A percentile compares a stretch with the other conserved stretches of the same genome.
These are phyloP conservation scores for Phaethornis superciliosus DNA, from an alignment of 2,113 vertebrate genomes.

Conservation along the genomic window DNA sequence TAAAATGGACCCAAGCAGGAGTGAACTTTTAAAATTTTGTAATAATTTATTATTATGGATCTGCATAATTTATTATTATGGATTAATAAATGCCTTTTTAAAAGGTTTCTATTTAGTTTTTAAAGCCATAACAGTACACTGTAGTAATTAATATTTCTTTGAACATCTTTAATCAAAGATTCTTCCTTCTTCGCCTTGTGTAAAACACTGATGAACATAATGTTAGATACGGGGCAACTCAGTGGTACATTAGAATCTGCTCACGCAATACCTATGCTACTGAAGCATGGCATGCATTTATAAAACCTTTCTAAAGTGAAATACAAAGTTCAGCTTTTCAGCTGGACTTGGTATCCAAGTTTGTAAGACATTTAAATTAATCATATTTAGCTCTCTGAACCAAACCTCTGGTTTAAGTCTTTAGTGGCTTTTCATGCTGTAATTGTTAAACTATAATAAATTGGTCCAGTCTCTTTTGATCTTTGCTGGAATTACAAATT, in stretches of 20 bases:
- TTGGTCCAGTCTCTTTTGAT: background rate
- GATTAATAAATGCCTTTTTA: background rate
- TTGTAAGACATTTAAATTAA: background rate
- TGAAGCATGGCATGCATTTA: background rate
- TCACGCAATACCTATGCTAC: background rate
- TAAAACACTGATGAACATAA: background rate
- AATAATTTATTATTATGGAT: background rate
- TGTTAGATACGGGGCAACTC: background rate
- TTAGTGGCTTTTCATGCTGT: background rate
- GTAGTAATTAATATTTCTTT: background rate
- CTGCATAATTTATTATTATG: background rate
- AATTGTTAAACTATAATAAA: background rate
- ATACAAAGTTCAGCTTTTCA: background rate
- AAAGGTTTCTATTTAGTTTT: background rate
- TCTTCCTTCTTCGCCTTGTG: background rate
- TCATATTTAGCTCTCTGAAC: background rate
- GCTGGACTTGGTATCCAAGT: background rate
- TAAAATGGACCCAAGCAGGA: background rate
- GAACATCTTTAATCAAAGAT: background rate
- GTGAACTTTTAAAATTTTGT: background rate
- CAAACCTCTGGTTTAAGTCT: background rate
- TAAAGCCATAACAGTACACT: background rate
- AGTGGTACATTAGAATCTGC: background rate
- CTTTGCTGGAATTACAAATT: background rate
- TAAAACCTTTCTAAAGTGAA: background rate